Evolutionary conservation across 2,888 invertebrate species (phyloP).

Genomic region (Metopia argyrocephala): DNA sequence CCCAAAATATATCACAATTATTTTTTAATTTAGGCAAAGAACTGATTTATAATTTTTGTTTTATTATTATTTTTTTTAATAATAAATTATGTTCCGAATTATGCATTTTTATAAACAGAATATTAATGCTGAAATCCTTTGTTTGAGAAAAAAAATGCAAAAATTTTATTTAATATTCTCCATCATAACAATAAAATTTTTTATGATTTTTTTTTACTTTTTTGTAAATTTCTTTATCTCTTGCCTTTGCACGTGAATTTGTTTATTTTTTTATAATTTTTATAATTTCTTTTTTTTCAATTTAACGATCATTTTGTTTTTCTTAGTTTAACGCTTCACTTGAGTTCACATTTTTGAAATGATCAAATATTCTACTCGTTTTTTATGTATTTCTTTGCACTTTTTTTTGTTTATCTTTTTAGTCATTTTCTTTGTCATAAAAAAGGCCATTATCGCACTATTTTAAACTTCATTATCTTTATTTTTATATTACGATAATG

Average conservation of each 20-base stretch:
- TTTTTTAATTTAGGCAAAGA: too few species aligned
- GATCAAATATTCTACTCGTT: slow-evolving; percentile 17
- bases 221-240: slow-evolving; percentile 10
- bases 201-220: not conserved
- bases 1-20: too few species aligned
- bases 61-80: not conserved
- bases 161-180: slow-evolving; percentile 30
- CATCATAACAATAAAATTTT: not conserved
- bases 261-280: slow-evolving; percentile 15
- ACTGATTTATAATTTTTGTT: too few species aligned
- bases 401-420: not conserved
- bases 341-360: slow-evolving; percentile 14
- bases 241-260: slow-evolving; percentile 28
- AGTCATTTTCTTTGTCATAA: slow-evolving; percentile 4
- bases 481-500: not conserved
- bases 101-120: not conserved
- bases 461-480: not conserved
- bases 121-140: slow-evolving; percentile 28
- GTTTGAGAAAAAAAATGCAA: too few species aligned
- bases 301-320: slow-evolving; percentile 29
- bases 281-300: slow-evolving; percentile 24
- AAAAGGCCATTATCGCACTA: not conserved
- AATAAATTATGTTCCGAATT: not conserved
- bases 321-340: slow-evolving; percentile 33
- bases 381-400: slow-evolving; percentile 14